These are phyloP conservation scores for Eumaeus atala DNA, from an alignment of 1,140 invertebrate genomes.

Conservation along the genomic window DNA sequence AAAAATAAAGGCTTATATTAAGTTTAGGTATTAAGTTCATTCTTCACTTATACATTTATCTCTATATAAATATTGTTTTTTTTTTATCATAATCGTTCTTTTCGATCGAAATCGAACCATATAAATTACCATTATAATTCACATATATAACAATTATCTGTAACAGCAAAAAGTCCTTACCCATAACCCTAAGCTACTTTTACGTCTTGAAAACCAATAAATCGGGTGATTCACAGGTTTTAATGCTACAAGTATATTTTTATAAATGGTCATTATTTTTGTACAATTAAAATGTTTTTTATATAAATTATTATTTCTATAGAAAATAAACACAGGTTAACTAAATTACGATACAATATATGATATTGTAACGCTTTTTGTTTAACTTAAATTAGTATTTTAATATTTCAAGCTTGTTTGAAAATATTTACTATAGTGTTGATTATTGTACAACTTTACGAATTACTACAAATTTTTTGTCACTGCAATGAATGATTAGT, in stretches of 20 bases:
- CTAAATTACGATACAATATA: not conserved
- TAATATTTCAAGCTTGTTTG: too few relatives aligned
- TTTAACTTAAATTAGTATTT: too few relatives aligned
- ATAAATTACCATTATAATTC: not conserved
- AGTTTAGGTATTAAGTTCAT: too few relatives aligned
- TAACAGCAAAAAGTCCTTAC: slow-evolving; percentile 1
- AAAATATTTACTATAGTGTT: too few relatives aligned
- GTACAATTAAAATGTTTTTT: not conserved
- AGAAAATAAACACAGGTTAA: not conserved
- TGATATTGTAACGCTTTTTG: too few relatives aligned
- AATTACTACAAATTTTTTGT: too few relatives aligned
- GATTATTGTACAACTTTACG: too few relatives aligned
- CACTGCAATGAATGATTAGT: too few relatives aligned
- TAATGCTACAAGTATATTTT: not conserved
- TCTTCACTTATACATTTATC: not conserved
- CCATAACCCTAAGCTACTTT: slow-evolving; percentile 8
- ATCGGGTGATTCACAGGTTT: not conserved
- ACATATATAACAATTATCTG: not conserved
- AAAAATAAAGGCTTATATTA: not conserved
- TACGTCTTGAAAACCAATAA: not conserved
- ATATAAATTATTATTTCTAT: not conserved
- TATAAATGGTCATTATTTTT: not conserved
- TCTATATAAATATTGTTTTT: too few relatives aligned
- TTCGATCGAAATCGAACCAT: too few relatives aligned
- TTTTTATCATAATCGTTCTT: too few relatives aligned